Conservation (phyloP, 2,113 vertebrate species). For the Jacana jacana region DNA sequence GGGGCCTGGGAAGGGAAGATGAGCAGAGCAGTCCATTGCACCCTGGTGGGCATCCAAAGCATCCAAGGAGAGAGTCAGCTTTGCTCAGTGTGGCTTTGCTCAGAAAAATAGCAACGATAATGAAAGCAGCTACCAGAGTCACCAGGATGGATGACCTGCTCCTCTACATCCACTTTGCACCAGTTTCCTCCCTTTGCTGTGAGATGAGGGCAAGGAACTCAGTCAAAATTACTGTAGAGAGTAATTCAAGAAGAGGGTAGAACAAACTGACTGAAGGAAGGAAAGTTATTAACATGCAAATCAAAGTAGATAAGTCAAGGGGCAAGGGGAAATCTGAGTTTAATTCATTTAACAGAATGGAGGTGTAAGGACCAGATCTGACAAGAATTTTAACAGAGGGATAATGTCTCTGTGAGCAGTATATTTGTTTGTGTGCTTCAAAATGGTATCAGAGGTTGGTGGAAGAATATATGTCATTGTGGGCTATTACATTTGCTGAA, state of each 20-base stretch:
- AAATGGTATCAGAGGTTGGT: not conserved
- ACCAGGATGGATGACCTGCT: not conserved
- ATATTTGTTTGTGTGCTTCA: not conserved
- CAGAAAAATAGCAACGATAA: not conserved
- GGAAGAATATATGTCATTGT: not conserved
- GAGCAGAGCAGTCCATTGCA: not conserved
- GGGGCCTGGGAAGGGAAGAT: not conserved
- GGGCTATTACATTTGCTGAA: not conserved
- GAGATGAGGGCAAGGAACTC: not conserved
- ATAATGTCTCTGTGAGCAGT: not conserved
- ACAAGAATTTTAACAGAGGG: not conserved
- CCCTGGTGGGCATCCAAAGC: not conserved
- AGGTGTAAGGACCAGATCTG: not conserved
- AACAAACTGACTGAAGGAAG: not conserved
- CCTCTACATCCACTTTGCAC: not conserved
- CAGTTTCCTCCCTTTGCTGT: not conserved
- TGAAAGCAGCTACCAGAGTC: not conserved
- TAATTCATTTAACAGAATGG: not conserved
- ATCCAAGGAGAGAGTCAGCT: not conserved
- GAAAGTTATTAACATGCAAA: constrained; percentile 24
- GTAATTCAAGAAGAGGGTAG: not conserved
- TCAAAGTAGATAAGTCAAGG: not conserved
- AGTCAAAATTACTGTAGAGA: not conserved
- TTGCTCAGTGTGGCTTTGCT: not conserved
- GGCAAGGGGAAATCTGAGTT: not conserved